Evolutionary conservation across 2,797 vertebrate species (phyloP).

Genomic region (Sebastes melanostomus): DNA sequence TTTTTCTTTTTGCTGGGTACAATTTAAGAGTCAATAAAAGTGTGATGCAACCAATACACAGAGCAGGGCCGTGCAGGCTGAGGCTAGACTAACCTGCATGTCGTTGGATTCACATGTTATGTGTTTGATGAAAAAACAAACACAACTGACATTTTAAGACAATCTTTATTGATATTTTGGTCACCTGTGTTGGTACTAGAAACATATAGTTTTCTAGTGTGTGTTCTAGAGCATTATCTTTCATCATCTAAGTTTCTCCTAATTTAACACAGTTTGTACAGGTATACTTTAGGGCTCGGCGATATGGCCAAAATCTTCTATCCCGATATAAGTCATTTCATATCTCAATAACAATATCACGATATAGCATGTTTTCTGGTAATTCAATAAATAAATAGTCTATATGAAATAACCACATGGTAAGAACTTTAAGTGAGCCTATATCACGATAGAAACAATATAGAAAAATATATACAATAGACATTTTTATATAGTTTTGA

Average conservation of each 20-base stretch:
- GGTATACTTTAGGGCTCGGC: not conserved
- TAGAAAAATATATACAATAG: no score
- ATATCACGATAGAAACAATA: no score
- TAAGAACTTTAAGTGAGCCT: no score
- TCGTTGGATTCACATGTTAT: constrained; percentile 24
- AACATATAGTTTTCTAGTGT: constrained; percentile 26
- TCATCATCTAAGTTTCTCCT: not conserved
- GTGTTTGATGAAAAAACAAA: constrained; percentile 71
- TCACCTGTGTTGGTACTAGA: constrained; percentile 49
- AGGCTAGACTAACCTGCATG: constrained; percentile 46
- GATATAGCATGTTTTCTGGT: no score
- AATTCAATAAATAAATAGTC: no score
- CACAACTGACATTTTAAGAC: constrained; percentile 65
- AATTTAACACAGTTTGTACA: not conserved
- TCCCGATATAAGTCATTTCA: no score
- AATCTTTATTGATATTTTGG: constrained; percentile 41
- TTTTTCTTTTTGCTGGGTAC: not conserved
- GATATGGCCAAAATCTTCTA: no score
- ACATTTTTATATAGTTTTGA: no score
- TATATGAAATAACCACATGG: no score
- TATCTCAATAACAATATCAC: no score
- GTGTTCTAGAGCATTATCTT: not conserved
- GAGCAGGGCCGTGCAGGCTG: not conserved
- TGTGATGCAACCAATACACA: constrained; percentile 7
- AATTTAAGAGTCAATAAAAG: constrained; percentile 12